These are phyloP conservation scores for Rhincodon typus DNA, from an alignment of 2,797 vertebrate species.

Conservation along the genomic window DNA sequence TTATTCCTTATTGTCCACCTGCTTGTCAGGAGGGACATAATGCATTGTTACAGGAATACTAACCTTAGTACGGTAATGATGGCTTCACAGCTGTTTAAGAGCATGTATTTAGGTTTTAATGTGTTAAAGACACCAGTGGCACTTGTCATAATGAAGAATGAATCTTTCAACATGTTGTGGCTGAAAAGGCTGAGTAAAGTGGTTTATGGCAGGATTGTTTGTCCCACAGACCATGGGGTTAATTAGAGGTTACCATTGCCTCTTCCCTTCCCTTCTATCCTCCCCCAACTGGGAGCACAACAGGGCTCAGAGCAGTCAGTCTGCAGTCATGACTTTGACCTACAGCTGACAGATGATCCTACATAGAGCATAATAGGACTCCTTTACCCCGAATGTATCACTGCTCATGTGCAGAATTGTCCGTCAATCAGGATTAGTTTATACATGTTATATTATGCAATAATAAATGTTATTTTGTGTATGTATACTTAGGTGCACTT, in stretches of 20 bases:
- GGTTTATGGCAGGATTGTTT: slow-evolving; percentile 29
- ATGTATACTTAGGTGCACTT: background rate
- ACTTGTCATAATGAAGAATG: slow-evolving; percentile 40
- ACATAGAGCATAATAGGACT: slow-evolving; percentile 5
- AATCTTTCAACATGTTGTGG: slow-evolving; percentile 38
- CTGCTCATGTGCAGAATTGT: background rate
- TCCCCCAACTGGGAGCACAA: slow-evolving; percentile 28
- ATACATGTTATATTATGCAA: background rate
- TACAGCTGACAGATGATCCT: slow-evolving; percentile 18
- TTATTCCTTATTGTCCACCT: background rate
- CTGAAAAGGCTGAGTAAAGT: slow-evolving; percentile 38
- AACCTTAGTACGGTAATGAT: slow-evolving; percentile 1
- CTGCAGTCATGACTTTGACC: slow-evolving; percentile 36
- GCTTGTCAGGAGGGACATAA: background rate
- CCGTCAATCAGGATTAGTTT: background rate
- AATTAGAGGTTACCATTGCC: slow-evolving; percentile 33
- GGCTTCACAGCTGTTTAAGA: slow-evolving; percentile 28
- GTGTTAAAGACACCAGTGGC: slow-evolving; percentile 40
- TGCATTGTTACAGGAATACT: background rate
- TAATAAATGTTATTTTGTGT: background rate
- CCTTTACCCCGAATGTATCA: background rate
- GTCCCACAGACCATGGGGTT: slow-evolving; percentile 30
- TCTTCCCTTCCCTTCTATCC: slow-evolving; percentile 29
- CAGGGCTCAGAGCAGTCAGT: slow-evolving; percentile 28
- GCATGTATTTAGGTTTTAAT: slow-evolving; percentile 39